These are phyloP conservation scores for Setipinna tenuifilis DNA, from an alignment of 2,797 vertebrate genomes.

Conservation along the genomic window DNA sequence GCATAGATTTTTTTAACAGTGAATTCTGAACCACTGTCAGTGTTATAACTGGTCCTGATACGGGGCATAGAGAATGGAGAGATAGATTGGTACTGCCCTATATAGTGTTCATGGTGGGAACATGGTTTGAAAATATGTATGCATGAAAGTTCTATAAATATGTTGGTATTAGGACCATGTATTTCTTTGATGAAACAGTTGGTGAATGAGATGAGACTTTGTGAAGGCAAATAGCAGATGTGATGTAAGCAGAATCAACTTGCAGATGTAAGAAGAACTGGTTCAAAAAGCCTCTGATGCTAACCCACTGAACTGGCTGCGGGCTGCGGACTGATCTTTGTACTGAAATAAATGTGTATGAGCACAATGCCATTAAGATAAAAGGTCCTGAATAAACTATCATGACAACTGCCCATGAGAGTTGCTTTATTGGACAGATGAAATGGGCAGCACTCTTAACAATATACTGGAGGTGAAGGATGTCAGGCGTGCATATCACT, in stretches of 20 bases:
- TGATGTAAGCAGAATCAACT: not conserved
- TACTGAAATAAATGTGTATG: not conserved
- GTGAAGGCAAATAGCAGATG: not conserved
- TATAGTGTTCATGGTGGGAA: no score
- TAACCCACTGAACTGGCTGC: not conserved
- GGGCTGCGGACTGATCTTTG: not conserved
- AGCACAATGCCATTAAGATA: not conserved
- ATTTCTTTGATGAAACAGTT: not conserved
- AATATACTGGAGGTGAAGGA: not conserved
- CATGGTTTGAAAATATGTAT: not conserved
- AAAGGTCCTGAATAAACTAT: not conserved
- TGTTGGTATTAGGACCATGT: not conserved
- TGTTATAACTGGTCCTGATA: no score
- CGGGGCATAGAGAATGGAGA: no score
- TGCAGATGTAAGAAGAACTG: not conserved
- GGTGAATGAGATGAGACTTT: not conserved
- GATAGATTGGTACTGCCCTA: no score
- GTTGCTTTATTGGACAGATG: not conserved
- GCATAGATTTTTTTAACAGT: no score
- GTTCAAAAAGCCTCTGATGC: not conserved
- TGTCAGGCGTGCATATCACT: not conserved
- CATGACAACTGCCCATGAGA: not conserved
- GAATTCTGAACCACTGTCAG: no score
- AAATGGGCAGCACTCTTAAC: not conserved
- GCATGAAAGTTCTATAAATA: not conserved